These are phyloP conservation scores for Epicauta chinensis DNA, from an alignment of 1,140 invertebrate genomes.

Conservation along the genomic window DNA sequence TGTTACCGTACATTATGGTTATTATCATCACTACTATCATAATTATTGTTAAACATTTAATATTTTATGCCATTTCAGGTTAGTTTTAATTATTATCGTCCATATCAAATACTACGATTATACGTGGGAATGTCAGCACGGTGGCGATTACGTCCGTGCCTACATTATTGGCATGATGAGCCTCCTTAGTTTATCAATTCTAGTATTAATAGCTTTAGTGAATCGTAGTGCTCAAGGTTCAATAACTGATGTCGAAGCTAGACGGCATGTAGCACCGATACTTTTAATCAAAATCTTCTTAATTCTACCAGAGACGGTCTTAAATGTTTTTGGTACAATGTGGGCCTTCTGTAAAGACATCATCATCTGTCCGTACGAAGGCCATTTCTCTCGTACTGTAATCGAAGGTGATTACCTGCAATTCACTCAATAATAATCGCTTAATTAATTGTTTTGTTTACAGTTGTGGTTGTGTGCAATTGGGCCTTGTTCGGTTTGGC, in stretches of 20 bases:
- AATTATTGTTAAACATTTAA: background rate
- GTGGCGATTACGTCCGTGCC: slow-evolving; percentile 59
- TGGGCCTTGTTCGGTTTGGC: slow-evolving; percentile 72
- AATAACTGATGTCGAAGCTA: slow-evolving; percentile 61
- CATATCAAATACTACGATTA: slow-evolving; percentile 56
- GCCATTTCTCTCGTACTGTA: slow-evolving; percentile 63
- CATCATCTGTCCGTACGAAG: slow-evolving; percentile 56
- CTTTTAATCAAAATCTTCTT: slow-evolving; percentile 62
- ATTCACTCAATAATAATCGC: background rate
- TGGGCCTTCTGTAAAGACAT: slow-evolving; percentile 68
- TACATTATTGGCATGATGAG: slow-evolving; percentile 60
- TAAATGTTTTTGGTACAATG: slow-evolving; percentile 73
- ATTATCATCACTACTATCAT: background rate
- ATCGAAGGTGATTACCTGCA: slow-evolving; percentile 58
- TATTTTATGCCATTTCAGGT: slow-evolving; percentile 46
- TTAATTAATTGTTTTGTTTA: slow-evolving; percentile 18
- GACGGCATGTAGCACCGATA: slow-evolving; percentile 58
- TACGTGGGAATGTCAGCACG: slow-evolving; percentile 55
- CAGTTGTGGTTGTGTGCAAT: slow-evolving; percentile 70
- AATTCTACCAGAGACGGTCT: slow-evolving; percentile 65
- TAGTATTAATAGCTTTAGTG: slow-evolving; percentile 58
- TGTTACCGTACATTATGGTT: slow-evolving; percentile 65
- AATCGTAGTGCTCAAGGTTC: slow-evolving; percentile 63
- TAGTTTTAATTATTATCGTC: slow-evolving; percentile 57
- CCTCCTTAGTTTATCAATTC: slow-evolving; percentile 52